phyloP scores from a whole-genome alignment of 2,113 vertebrate genomes.

The Turdus rufiventris region DNA sequence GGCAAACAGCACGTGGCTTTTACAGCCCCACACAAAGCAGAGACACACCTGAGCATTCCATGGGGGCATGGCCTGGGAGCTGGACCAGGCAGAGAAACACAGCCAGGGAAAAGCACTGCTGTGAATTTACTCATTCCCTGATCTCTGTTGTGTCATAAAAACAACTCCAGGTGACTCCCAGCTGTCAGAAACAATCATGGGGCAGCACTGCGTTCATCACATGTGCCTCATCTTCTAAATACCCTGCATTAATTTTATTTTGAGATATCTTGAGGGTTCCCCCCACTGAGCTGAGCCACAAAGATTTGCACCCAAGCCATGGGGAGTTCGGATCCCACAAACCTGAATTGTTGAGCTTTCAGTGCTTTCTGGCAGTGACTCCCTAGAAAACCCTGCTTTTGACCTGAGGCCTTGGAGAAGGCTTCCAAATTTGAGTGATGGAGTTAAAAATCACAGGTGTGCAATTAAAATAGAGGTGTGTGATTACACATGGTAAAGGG shows the following conservation, averaged over 20 bases:
- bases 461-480: too few relatives aligned
- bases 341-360: too few relatives aligned
- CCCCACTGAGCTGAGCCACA: accelerated
- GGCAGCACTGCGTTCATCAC: neutral
- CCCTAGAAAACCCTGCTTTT: too few relatives aligned
- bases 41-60: neutral
- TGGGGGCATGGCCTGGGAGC: accelerated
- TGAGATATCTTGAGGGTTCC: neutral
- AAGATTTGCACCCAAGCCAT: neutral
- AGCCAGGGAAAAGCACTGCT: neutral
- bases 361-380: too few relatives aligned
- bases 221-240: neutral
- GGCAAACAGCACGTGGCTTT: neutral
- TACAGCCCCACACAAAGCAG: neutral
- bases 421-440: too few relatives aligned
- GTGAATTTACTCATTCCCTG: neutral
- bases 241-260: neutral
- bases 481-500: too few relatives aligned
- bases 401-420: too few relatives aligned
- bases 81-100: neutral
- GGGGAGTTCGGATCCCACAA: neutral
- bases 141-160: neutral
- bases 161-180: neutral
- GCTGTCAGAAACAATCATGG: neutral
- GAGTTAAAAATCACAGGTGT: too few relatives aligned